Evolutionary conservation across 2,113 vertebrate species (phyloP), one percentile per base, ranked within the genome.

Genomic region (Mormoops blainvillei): DNA sequence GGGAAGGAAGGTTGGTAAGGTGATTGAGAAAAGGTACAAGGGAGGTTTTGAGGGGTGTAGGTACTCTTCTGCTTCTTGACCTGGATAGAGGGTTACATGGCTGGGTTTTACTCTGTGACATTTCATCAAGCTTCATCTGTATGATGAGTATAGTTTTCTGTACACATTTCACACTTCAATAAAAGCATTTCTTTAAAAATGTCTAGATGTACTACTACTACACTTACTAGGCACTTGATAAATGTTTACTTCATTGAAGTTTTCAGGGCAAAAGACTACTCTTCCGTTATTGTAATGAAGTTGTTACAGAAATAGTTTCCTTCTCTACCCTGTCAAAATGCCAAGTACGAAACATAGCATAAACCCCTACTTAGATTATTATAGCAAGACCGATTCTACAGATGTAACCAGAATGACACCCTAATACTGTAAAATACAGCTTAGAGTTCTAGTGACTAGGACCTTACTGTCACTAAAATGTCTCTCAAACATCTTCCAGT

Each of bases 401-500:
- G 80, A 63, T 77, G 5, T 87, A 84, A 74, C 50, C 87, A 92
- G 83, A 67, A 92, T n/a, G 70, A 83, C 16, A 92, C 28, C 26
- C 65, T 95, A 67, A 71, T 38, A 58, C 56, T 28, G 12, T 78
- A 92, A 94, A 92, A 58, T 26, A 67, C 31, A 31, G 41, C 33
- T 87, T 77, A 50, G 88, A 77, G 16, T 88, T 67, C 92, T 45
- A 80, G 45, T 88, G 61, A 90, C 31, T 81, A 73, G 94, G 65
- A 88, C 20, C 26, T 71, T 88, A 65, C n/a, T 52, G 3, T 85
- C 94, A 77, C 3, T 54, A 91, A 90, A 92, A 92, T 83, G 38
- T 45, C 14, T 92, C 76, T 85, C 90, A 67, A 96, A 92, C 15
- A 88, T 61, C 43, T 92, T 38, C 50, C 61, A 94, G 81, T 63